Conservation (phyloP, 2,888 invertebrate species). For the Myopa tessellatipennis region DNA sequence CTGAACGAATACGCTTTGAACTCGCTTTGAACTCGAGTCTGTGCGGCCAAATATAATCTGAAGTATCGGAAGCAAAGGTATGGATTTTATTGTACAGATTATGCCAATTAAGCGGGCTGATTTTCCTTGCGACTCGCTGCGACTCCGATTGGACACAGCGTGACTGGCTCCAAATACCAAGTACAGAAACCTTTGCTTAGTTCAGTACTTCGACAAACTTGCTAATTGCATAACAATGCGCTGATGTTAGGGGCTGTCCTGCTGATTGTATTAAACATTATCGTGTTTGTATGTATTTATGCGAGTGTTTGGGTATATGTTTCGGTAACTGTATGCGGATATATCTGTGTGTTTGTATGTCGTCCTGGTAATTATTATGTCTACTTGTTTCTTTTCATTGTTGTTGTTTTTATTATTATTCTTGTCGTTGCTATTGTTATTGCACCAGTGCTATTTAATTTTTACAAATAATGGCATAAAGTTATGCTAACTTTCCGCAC, state of each 20-base stretch:
- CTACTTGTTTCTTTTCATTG: slow-evolving; percentile 9
- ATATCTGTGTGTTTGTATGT: not conserved
- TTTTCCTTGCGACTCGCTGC: not conserved
- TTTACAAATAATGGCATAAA: slow-evolving; percentile 39
- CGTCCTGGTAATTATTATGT: not conserved
- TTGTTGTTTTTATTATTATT: not conserved
- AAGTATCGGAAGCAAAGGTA: not conserved
- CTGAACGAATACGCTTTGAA: too few species aligned
- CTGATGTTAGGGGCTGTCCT: not conserved
- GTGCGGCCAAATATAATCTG: not conserved
- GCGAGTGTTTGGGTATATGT: too few species aligned
- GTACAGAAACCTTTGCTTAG: slow-evolving; percentile 32
- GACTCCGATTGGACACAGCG: slow-evolving; percentile 5
- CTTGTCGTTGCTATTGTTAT: slow-evolving; percentile 14
- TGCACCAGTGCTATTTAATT: slow-evolving; percentile 42
- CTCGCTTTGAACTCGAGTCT: not conserved
- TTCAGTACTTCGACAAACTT: slow-evolving; percentile 40
- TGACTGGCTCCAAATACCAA: slow-evolving; percentile 28
- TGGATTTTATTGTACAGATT: too few species aligned
- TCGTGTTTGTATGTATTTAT: too few species aligned
- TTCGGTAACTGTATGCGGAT: not conserved
- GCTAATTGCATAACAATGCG: slow-evolving; percentile 46
- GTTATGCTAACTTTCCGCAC: slow-evolving; percentile 34
- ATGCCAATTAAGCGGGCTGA: not conserved
- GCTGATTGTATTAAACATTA: not conserved